Percentiles rank a stretch among this genome's conserved stretches.
Evolutionary conservation across 1,140 invertebrate genomes (phyloP).

Genomic region (Neodiprion virginianus): DNA sequence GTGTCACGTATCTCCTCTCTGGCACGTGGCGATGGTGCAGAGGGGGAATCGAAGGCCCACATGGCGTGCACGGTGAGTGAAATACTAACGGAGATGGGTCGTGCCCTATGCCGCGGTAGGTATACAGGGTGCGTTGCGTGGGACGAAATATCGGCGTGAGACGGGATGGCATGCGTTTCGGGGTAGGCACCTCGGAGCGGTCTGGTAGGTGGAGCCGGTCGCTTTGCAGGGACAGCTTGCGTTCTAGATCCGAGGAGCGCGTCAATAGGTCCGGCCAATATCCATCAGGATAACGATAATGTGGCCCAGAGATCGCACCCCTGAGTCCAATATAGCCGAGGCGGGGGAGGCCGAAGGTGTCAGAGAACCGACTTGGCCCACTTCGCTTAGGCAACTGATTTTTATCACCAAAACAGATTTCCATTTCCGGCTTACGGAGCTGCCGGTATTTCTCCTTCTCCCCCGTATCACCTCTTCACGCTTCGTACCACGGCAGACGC

Average conservation of each 20-base stretch:
- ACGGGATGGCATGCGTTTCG: neutral
- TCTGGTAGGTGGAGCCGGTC: neutral
- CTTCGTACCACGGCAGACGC: no score
- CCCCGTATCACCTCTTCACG: no score
- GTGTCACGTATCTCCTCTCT: no score
- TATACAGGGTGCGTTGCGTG: neutral
- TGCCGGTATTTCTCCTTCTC: conserved; percentile 25
- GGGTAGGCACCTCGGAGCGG: neutral
- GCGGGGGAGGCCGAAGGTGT: neutral
- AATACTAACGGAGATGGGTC: neutral
- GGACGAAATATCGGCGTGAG: neutral
- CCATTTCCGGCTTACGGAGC: neutral
- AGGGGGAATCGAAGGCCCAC: no score
- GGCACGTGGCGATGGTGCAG: no score
- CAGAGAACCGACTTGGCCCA: conserved; percentile 1
- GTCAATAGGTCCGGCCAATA: conserved; percentile 17
- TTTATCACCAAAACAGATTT: conserved; percentile 33
- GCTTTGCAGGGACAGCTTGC: neutral
- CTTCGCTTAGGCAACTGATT: conserved; percentile 37
- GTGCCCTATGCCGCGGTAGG: neutral
- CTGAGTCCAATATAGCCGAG: conserved; percentile 16
- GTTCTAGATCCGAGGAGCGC: neutral
- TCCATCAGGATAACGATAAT: conserved; percentile 30
- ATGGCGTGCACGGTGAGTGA: no score
- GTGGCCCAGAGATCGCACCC: conserved; percentile 24